Conservation (phyloP, 2,888 invertebrate species). For the Eucera pruinosa region DNA sequence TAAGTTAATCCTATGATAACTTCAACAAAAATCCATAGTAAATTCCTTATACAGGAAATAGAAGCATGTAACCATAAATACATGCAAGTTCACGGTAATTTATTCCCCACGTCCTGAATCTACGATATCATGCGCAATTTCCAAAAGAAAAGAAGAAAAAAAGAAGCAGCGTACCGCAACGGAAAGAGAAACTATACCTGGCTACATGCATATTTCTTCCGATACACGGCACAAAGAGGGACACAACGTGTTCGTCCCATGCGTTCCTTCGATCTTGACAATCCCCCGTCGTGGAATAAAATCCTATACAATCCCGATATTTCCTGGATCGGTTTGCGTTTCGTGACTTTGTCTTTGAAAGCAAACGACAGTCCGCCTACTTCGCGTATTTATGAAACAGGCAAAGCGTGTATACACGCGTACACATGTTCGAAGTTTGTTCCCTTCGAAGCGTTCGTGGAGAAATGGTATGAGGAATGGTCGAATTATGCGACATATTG, state of each 20-base stretch:
- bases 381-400: constrained; percentile 67
- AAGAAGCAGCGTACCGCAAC: neutral
- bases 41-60: neutral
- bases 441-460: constrained; percentile 54
- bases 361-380: constrained; percentile 38
- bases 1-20: too few species aligned
- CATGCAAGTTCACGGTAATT: neutral
- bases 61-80: neutral
- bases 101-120: neutral
- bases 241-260: constrained; percentile 4
- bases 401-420: constrained; percentile 52
- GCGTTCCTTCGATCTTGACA: constrained; percentile 48
- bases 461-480: constrained; percentile 74
- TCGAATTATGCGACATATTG: constrained; percentile 80
- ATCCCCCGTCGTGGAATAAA: constrained; percentile 49
- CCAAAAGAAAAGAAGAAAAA: neutral
- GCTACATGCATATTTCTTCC: constrained; percentile 24
- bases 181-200: constrained; percentile 1
- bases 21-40: too few species aligned
- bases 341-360: constrained; percentile 61
- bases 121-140: constrained; percentile 1
- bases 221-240: constrained; percentile 26
- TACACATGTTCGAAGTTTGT: constrained; percentile 69
- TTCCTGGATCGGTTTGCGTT: constrained; percentile 63
- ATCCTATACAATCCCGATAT: constrained; percentile 64